These are phyloP conservation scores for Hipparchia sbordonii DNA, from an alignment of 2,888 invertebrate species.

Conservation along the genomic window DNA sequence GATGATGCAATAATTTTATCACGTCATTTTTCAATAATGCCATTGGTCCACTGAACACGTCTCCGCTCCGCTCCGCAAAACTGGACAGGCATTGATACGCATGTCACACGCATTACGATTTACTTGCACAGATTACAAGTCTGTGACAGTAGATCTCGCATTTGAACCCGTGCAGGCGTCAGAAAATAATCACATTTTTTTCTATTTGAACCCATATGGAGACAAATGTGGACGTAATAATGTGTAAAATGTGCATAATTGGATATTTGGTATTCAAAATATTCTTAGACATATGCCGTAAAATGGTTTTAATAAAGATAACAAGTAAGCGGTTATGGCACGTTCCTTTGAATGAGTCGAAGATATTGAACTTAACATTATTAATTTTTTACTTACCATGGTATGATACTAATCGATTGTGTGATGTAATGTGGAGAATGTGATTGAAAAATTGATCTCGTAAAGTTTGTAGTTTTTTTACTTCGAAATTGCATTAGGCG, in stretches of 20 bases:
- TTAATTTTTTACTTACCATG: slow-evolving; percentile 12
- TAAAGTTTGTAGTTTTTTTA: slow-evolving; percentile 33
- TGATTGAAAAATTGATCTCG: slow-evolving; percentile 46
- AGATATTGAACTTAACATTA: slow-evolving; percentile 1
- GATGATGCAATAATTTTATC: too few relatives aligned
- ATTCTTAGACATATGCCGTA: too few relatives aligned
- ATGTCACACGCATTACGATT: not conserved
- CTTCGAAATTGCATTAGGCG: slow-evolving; percentile 39
- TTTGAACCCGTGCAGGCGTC: not conserved
- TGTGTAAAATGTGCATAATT: too few relatives aligned
- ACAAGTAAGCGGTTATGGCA: slow-evolving; percentile 3
- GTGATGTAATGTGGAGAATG: slow-evolving; percentile 71
- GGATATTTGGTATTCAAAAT: not conserved
- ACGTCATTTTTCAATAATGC: too few relatives aligned
- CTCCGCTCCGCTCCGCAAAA: too few relatives aligned
- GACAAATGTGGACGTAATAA: not conserved
- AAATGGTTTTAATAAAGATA: not conserved
- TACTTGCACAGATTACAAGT: not conserved
- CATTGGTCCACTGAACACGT: too few relatives aligned
- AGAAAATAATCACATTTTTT: not conserved
- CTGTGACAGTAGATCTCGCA: not conserved
- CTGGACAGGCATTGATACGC: not conserved
- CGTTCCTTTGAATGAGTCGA: slow-evolving; percentile 4
- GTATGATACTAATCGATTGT: slow-evolving; percentile 46
- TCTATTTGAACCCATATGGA: too few relatives aligned